Percentiles rank a stretch among this genome's conserved stretches.
phyloP scores from a whole-genome alignment of 2,113 vertebrate species.

The Tangachromis dhanisi region DNA sequence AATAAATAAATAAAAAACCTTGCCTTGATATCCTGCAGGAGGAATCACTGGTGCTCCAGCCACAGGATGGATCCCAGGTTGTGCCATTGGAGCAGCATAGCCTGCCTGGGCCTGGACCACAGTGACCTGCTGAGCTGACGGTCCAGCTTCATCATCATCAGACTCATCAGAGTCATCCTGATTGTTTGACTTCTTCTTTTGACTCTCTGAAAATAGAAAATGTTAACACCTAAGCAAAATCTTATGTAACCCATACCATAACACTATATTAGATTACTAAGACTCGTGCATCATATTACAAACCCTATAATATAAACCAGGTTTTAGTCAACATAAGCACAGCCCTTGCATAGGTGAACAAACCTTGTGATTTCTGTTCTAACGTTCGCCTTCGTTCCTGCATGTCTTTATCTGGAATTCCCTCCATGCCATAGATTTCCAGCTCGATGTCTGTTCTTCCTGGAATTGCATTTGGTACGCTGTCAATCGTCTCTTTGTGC shows the following conservation, averaged over 20 bases:
- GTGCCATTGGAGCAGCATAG: slow-evolving; percentile 86
- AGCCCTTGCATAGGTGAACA: not conserved
- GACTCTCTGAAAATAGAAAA: slow-evolving; percentile 75
- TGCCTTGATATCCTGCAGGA: slow-evolving; percentile 76
- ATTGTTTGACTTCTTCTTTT: slow-evolving; percentile 88
- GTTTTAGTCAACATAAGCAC: not conserved
- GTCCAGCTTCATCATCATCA: slow-evolving; percentile 87
- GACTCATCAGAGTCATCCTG: slow-evolving; percentile 96
- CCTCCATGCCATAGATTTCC: slow-evolving; percentile 99
- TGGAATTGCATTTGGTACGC: slow-evolving; percentile 96
- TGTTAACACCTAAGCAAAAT: not conserved
- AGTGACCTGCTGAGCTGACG: slow-evolving; percentile 83
- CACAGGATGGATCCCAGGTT: slow-evolving; percentile 85
- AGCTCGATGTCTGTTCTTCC: slow-evolving; percentile 95
- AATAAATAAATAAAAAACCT: not conserved
- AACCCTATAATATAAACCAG: not conserved
- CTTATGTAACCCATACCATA: not conserved
- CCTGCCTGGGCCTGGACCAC: slow-evolving; percentile 81
- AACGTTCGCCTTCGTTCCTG: slow-evolving; percentile 89
- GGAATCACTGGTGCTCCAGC: slow-evolving; percentile 85
- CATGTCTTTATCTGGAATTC: slow-evolving; percentile 98
- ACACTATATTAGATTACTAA: not conserved
- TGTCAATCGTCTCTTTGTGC: slow-evolving; percentile 98
- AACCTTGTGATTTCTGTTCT: slow-evolving; percentile 97
- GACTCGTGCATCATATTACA: not conserved